Base-by-base conservation (phyloP, 2,113 vertebrate genomes). In the Ceratotherium simum region DNA sequence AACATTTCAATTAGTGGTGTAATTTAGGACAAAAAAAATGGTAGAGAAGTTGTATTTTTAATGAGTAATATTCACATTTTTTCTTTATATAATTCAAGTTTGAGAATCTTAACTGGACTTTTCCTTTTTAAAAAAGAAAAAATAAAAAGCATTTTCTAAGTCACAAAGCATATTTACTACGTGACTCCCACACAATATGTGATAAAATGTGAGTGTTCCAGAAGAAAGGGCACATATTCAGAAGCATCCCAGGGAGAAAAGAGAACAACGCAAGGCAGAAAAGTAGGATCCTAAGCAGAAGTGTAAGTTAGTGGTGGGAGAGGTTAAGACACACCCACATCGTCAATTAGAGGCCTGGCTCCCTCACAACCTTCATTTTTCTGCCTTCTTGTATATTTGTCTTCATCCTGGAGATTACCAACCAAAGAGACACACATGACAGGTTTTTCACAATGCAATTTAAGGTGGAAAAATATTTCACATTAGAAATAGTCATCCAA, bases 401-500 rank as follows among this genome's bases (percentile, higher is more conserved):
- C 87, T 91, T 62, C n/a, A 72, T 14, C 51, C n/a, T 23, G 2
- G 29, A 83, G n/a, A 83, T 46, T 48, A 56, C 60, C 33, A 88
- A 2, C 42, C 62, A 13, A 54, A 60, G 92, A 91, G n/a, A 51
- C 27, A 62, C 17, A 65, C 9, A 46, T 16, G 27, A 79, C 16
- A 69, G 42, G 54, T 48, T 82, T 78, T 86, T 95, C 62, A 92
- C 36, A 95, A 76, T 5, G 51, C 27, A 83, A 69, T 51, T 75
- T 79, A 60, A 76, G 60, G 58, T 67, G 58, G 39, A 72, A 87
- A 95, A 65, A 46, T 36, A 76, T 79, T 78, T 82, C 79, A 94
- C 58, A n/a, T 83, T 91, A 88, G 72, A 75, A 87, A 91, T 60
- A 89, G 73, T 85, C 73, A 88, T 60, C 60, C 90, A 90, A 56